Evolutionary conservation across 2,797 vertebrate genomes (phyloP).

Genomic region (Momotus momota): DNA sequence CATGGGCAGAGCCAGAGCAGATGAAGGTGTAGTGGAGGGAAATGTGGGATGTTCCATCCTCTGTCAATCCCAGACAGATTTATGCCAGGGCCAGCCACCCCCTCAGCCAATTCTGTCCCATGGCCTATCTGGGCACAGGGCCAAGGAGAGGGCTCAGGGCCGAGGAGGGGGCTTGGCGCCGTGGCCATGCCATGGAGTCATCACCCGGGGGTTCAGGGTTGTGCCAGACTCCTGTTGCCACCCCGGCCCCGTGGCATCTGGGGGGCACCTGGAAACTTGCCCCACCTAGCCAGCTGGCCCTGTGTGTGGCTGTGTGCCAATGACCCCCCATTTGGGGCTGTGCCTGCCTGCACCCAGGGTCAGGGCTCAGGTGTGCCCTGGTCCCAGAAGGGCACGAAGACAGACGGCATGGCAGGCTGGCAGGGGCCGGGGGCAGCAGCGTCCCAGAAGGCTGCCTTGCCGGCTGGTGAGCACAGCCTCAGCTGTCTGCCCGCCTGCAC

Average conservation of each 20-base stretch:
- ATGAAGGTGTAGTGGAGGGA: background rate
- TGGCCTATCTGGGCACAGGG: accelerated
- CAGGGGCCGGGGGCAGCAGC: background rate
- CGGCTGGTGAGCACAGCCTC: background rate
- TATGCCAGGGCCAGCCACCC: background rate
- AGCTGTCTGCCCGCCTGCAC: background rate
- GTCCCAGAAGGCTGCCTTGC: background rate
- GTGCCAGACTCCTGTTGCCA: background rate
- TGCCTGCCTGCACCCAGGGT: background rate
- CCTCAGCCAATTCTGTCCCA: background rate
- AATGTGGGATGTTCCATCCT: background rate
- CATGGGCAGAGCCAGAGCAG: background rate
- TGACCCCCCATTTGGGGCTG: background rate
- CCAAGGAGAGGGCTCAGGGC: background rate
- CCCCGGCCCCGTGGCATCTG: background rate
- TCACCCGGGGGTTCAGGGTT: background rate
- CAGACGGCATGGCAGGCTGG: background rate
- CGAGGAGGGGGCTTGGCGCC: background rate
- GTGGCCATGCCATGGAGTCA: accelerated
- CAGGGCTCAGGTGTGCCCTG: background rate
- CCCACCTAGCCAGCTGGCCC: background rate
- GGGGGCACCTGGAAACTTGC: background rate
- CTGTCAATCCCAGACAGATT: background rate
- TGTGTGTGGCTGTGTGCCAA: background rate
- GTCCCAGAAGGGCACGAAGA: background rate